Evolutionary conservation across 1,140 invertebrate species (phyloP).

Genomic region (Battus philenor): DNA sequence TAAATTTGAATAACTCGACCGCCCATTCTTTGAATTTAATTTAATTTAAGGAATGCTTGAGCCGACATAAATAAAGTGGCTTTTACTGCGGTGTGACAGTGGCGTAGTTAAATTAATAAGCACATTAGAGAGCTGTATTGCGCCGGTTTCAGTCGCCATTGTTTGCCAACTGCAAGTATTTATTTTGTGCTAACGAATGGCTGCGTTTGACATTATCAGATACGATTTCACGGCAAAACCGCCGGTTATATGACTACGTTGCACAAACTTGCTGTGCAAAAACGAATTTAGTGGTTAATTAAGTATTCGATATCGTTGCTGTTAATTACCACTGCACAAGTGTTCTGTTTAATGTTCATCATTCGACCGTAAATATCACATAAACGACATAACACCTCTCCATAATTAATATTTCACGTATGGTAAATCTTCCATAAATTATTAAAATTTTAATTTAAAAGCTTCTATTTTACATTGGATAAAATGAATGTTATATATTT

Average conservation of each 20-base stretch:
- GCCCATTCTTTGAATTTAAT: slow-evolving; percentile 18
- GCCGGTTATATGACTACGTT: slow-evolving; percentile 6
- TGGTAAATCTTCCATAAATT: too few relatives aligned
- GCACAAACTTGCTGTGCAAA: slow-evolving; percentile 6
- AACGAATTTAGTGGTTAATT: slow-evolving; percentile 11
- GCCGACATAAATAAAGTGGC: slow-evolving; percentile 25
- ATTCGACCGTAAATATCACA: too few relatives aligned
- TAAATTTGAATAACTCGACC: slow-evolving; percentile 17
- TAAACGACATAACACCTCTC: too few relatives aligned
- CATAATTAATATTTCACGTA: too few relatives aligned
- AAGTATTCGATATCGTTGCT: neutral
- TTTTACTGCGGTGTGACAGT: slow-evolving; percentile 26
- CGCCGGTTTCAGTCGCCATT: slow-evolving; percentile 27
- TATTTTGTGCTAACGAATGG: slow-evolving; percentile 21
- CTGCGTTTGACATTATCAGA: slow-evolving; percentile 19
- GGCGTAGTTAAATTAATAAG: slow-evolving; percentile 35
- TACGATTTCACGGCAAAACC: slow-evolving; percentile 16
- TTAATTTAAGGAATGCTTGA: slow-evolving; percentile 26
- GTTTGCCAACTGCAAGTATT: slow-evolving; percentile 24
- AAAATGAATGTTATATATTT: too few relatives aligned
- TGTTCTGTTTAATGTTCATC: too few relatives aligned
- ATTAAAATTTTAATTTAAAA: too few relatives aligned
- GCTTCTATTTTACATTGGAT: too few relatives aligned
- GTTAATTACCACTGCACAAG: too few relatives aligned
- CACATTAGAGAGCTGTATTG: slow-evolving; percentile 28